These are phyloP conservation scores for Caenorhabditis panamensis DNA, from an alignment of 2,888 invertebrate species.

Conservation along the genomic window DNA sequence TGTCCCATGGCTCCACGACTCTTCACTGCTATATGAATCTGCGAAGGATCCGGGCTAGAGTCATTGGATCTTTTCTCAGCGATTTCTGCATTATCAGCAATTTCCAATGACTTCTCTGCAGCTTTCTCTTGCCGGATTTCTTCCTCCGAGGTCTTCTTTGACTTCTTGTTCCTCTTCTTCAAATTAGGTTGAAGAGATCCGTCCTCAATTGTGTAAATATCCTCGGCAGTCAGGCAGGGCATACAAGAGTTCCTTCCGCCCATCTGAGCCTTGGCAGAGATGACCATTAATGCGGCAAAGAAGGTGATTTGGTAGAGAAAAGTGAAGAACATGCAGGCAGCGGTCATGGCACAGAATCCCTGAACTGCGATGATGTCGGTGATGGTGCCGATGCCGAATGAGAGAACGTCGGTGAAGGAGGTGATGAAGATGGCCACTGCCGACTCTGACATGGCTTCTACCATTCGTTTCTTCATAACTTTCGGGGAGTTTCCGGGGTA, in stretches of 20 bases:
- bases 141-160: constrained; percentile 21
- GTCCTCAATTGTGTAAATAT: constrained; percentile 62
- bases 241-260: constrained; percentile 85
- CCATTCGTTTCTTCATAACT: constrained; percentile 90
- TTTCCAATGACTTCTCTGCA: constrained; percentile 23
- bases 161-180: constrained; percentile 31
- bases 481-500: constrained; percentile 63
- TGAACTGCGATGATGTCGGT: constrained; percentile 94
- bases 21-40: constrained; percentile 69
- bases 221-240: constrained; percentile 68
- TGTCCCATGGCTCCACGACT: constrained; percentile 75
- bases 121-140: constrained; percentile 15
- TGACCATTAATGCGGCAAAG: constrained; percentile 92
- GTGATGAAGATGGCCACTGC: constrained; percentile 96
- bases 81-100: constrained; percentile 21
- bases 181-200: constrained; percentile 44
- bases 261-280: constrained; percentile 92
- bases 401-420: constrained; percentile 89
- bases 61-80: constrained; percentile 52
- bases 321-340: constrained; percentile 92
- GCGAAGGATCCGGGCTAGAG: constrained; percentile 53
- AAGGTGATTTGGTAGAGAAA: constrained; percentile 94
- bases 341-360: constrained; percentile 96
- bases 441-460: constrained; percentile 91
- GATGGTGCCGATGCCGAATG: constrained; percentile 92